These are phyloP conservation scores for Takifugu flavidus DNA, from an alignment of 2,113 vertebrate species.

Conservation along the genomic window DNA sequence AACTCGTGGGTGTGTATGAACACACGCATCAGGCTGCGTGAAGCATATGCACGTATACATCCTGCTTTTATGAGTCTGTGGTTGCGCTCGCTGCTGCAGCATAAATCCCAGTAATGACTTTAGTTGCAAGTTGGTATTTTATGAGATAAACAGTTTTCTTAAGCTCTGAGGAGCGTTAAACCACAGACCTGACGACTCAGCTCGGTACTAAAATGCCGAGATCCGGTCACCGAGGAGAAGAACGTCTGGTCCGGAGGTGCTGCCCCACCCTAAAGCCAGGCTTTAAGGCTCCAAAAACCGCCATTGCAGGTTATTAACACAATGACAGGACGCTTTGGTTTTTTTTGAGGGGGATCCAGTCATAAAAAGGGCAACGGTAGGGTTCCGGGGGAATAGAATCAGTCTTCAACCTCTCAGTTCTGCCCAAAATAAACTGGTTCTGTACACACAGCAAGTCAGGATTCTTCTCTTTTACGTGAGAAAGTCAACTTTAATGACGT, in stretches of 20 bases:
- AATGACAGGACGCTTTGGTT: too few relatives aligned
- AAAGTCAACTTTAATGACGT: conserved; percentile 50
- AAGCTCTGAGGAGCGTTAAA: conserved; percentile 24
- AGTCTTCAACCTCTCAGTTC: too few relatives aligned
- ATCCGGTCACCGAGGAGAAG: too few relatives aligned
- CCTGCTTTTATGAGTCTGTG: neutral
- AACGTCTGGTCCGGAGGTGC: too few relatives aligned
- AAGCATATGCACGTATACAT: neutral
- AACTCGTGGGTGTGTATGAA: neutral
- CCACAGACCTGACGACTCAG: too few relatives aligned
- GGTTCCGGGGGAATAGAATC: neutral
- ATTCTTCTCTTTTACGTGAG: conserved; percentile 23
- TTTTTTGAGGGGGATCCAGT: too few relatives aligned
- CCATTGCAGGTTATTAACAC: too few relatives aligned
- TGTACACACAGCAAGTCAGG: neutral
- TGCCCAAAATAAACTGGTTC: neutral
- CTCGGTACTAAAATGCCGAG: too few relatives aligned
- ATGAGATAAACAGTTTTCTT: conserved; percentile 41
- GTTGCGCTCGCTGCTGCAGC: conserved; percentile 14
- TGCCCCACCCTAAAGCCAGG: too few relatives aligned
- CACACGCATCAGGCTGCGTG: too few relatives aligned
- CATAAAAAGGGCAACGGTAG: too few relatives aligned
- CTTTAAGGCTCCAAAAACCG: too few relatives aligned
- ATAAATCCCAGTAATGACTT: conserved; percentile 41
- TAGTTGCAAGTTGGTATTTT: conserved; percentile 32